phyloP scores from a whole-genome alignment of 2,113 vertebrate species.

The Cyphomyrus plagiostoma region DNA sequence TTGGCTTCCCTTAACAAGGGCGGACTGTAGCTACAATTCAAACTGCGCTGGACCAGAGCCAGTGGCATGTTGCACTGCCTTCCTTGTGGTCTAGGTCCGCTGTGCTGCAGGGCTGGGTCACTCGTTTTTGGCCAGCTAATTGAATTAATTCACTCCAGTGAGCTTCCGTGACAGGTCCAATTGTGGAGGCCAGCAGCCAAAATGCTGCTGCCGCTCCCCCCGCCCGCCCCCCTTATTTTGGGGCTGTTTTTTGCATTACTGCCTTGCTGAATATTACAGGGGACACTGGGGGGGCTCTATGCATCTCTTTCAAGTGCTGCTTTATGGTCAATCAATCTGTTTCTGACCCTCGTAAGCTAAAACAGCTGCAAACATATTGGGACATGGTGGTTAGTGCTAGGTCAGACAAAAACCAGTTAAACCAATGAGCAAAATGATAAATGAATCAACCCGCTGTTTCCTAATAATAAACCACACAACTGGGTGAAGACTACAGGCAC shows the following conservation, averaged over 20 bases:
- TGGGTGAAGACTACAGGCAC: conserved; percentile 18
- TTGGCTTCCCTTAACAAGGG: background rate
- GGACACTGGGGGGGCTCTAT: background rate
- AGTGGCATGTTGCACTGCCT: background rate
- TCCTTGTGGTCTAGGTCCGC: background rate
- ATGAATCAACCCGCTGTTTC: conserved; percentile 35
- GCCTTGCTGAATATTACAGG: background rate
- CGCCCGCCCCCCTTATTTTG: background rate
- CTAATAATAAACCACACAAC: conserved; percentile 20
- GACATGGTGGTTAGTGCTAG: background rate
- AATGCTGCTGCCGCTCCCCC: background rate
- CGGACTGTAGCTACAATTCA: background rate
- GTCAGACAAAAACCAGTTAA: conserved; percentile 27
- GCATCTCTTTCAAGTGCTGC: background rate
- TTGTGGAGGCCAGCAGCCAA: background rate
- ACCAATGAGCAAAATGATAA: background rate
- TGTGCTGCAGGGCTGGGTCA: background rate
- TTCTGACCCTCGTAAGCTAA: background rate
- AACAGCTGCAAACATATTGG: background rate
- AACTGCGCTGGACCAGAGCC: background rate
- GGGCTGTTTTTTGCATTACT: background rate
- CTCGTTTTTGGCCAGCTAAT: background rate
- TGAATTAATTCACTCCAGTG: background rate
- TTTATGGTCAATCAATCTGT: background rate
- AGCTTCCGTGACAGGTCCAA: background rate